Base-by-base conservation (phyloP, 2,888 invertebrate genomes). In the Brachypterus glaber region DNA sequence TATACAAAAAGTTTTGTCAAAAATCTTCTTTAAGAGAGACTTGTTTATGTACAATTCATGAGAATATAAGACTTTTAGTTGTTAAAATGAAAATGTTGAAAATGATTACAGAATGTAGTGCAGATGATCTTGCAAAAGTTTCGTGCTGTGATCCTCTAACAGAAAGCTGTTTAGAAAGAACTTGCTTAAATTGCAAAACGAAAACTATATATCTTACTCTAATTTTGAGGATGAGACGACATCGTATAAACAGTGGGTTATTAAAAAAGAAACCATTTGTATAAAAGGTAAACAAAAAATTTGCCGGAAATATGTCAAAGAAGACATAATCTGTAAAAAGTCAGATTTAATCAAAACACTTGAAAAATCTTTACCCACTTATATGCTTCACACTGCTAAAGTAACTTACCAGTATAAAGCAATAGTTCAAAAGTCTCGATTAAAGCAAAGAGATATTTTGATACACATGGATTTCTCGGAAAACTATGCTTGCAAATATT, bases 401-500 rank as follows among this genome's bases (percentile, higher is more conserved):
- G 9, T 21, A 9, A 5, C 7, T 7, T 9, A 21, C 9, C 21
- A 21, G 9, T 9, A 21, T 21, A 9, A 21, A 21, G 5, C 21
- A 21, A 21, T 21, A 21, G 9, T 9, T 21, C 9, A 7, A 9
- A 21, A 21, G 9, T 7, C 21, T 5, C 5, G 9, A 7, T 9
- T 21, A 21, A 5, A 21, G 9, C 7, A 21, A 21, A 9, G 21
- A 7, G 21, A 21, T 9, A 21, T 21, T 21, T 21, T 21, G 9
- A 21, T 21, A 21, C 21, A 21, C 11, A 15, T 31, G 12, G 16
- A 31, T 31, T 31, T 31, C 11, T 15, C 15, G 4, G 14, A 31
- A 31, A 31, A 31, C 32, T 31, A 31, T 15, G 17, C 4, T 7
- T 31, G 13, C 8, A 31, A 15, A 31, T 31, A 31, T 15, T n/a